Evolutionary conservation across 1,140 invertebrate species (phyloP).

Genomic region (Dufourea novaeangliae): DNA sequence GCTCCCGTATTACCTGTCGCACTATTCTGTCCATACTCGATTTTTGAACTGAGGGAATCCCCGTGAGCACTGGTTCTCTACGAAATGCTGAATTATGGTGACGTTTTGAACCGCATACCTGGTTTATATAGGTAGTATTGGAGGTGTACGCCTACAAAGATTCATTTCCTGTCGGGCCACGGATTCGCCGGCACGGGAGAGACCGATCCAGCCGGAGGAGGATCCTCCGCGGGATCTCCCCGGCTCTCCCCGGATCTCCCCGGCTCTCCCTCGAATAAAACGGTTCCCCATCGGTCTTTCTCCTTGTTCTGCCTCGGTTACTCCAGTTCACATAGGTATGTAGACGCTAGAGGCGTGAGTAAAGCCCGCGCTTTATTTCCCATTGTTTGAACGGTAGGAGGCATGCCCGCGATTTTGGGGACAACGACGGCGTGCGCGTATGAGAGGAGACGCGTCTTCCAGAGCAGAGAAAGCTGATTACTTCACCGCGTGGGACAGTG

Average conservation of each 20-base stretch:
- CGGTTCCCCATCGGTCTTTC: neutral
- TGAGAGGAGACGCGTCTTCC: slow-evolving; percentile 31
- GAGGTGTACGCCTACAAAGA: slow-evolving; percentile 50
- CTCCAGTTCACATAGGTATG: slow-evolving; percentile 72
- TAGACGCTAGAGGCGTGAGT: slow-evolving; percentile 62
- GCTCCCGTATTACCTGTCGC: slow-evolving; percentile 76
- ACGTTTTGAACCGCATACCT: slow-evolving; percentile 56
- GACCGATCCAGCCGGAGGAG: neutral
- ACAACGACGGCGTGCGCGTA: slow-evolving; percentile 8
- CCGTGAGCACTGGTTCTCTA: slow-evolving; percentile 52
- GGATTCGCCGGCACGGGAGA: slow-evolving; percentile 8
- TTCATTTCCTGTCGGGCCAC: slow-evolving; percentile 56
- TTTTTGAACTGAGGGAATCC: slow-evolving; percentile 35
- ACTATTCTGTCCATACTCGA: slow-evolving; percentile 70
- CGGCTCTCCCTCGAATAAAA: neutral
- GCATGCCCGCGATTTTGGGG: slow-evolving; percentile 66
- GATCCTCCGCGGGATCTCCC: slow-evolving; percentile 21
- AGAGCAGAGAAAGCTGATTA: slow-evolving; percentile 76
- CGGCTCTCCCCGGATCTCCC: too few species aligned
- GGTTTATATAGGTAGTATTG: slow-evolving; percentile 74
- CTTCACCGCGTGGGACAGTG: slow-evolving; percentile 77
- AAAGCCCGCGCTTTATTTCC: slow-evolving; percentile 75
- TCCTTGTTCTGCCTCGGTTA: slow-evolving; percentile 3
- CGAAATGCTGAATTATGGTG: slow-evolving; percentile 71
- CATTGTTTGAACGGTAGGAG: slow-evolving; percentile 67